Evolutionary conservation across 1,140 invertebrate species (phyloP).

Genomic region (Aphis gossypii): DNA sequence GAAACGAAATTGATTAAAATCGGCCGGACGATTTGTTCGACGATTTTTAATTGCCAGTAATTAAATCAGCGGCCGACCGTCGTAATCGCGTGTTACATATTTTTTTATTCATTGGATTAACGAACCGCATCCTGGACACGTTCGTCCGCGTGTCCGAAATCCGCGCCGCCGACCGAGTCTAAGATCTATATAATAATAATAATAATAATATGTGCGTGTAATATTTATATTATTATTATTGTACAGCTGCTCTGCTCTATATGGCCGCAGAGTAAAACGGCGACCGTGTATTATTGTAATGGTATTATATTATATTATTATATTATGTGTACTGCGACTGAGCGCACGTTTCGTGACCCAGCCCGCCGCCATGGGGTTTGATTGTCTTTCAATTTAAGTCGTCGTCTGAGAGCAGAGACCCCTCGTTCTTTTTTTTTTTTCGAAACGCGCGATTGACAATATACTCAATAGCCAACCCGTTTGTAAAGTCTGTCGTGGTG

Average conservation of each 20-base stretch:
- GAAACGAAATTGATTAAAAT: background rate
- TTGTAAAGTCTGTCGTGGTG: background rate
- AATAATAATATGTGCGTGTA: no score
- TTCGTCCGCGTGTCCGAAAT: background rate
- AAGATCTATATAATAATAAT: background rate
- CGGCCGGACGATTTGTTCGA: background rate
- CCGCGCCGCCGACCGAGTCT: background rate
- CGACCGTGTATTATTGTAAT: background rate
- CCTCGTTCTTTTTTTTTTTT: background rate
- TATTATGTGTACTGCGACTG: background rate
- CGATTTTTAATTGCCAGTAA: conserved; percentile 30
- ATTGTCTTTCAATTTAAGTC: conserved; percentile 49
- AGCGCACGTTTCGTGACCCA: background rate
- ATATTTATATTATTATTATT: background rate
- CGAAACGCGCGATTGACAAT: conserved; percentile 26
- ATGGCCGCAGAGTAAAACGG: background rate
- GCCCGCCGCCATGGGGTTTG: background rate
- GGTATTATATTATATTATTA: background rate
- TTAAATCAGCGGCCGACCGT: conserved; percentile 6
- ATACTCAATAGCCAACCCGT: conserved; percentile 14
- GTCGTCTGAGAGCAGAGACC: background rate
- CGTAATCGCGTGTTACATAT: background rate
- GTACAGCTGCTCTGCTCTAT: background rate
- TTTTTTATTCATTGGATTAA: conserved; percentile 32
- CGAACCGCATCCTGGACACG: conserved; percentile 37